Evolutionary conservation across 2,113 vertebrate genomes (phyloP).

Genomic region (Penelope pileata): DNA sequence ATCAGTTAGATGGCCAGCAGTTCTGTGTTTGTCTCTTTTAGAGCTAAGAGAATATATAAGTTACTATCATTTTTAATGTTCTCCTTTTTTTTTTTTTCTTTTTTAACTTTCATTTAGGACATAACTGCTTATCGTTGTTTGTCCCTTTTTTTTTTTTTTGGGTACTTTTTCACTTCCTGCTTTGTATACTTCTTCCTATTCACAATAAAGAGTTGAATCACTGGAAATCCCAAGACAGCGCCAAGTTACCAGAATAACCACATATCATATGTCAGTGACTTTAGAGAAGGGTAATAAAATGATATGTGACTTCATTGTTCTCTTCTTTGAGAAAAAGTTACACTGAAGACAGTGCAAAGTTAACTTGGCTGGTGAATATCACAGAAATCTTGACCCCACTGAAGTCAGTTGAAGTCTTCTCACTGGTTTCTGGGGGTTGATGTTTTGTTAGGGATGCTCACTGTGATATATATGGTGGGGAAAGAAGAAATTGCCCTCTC

Average conservation of each 20-base stretch:
- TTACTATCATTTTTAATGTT: background rate
- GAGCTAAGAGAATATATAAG: background rate
- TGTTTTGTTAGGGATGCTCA: background rate
- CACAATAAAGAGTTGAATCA: slow-evolving; percentile 56
- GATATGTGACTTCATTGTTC: background rate
- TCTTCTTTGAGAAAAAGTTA: background rate
- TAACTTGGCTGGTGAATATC: background rate
- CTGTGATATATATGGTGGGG: background rate
- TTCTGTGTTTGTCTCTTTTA: background rate
- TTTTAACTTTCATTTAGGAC: background rate
- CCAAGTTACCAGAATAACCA: slow-evolving; percentile 48
- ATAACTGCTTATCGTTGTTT: background rate
- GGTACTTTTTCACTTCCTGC: slow-evolving; percentile 42
- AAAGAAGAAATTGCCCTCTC: background rate
- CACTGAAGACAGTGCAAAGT: background rate
- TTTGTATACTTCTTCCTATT: slow-evolving; percentile 52
- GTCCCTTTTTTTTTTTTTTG: background rate
- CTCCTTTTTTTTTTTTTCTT: background rate
- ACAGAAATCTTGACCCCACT: background rate
- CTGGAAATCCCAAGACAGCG: slow-evolving; percentile 61
- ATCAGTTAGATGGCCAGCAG: background rate
- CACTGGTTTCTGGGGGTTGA: background rate
- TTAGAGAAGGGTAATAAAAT: slow-evolving; percentile 37
- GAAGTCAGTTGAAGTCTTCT: background rate
- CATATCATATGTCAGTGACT: slow-evolving; percentile 57